phyloP scores from a whole-genome alignment of 2,888 invertebrate species.

The Busseola fusca region DNA sequence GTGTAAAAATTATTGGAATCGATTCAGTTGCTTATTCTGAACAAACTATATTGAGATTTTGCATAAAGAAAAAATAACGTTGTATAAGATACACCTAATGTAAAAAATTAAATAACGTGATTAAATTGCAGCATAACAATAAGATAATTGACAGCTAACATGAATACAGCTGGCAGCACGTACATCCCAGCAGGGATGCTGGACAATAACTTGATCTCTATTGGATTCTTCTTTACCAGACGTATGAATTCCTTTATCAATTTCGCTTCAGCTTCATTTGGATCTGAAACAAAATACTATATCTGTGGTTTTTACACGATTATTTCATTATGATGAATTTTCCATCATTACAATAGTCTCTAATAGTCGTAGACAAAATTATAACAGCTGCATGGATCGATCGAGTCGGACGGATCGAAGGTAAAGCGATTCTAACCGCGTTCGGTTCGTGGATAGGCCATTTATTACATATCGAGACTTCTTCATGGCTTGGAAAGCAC shows the following conservation, averaged over 20 bases:
- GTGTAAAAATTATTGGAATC: no score
- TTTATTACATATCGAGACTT: background rate
- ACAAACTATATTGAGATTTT: no score
- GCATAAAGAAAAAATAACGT: no score
- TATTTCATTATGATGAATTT: background rate
- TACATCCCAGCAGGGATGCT: slow-evolving; percentile 13
- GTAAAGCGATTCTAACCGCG: background rate
- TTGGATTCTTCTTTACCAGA: slow-evolving; percentile 7
- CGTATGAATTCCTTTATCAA: slow-evolving; percentile 22
- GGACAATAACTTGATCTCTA: slow-evolving; percentile 12
- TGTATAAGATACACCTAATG: no score
- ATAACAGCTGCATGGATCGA: no score
- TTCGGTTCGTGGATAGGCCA: background rate
- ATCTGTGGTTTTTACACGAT: background rate
- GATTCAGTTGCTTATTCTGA: no score
- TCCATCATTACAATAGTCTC: background rate
- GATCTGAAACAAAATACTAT: slow-evolving; percentile 3
- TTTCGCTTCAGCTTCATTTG: background rate
- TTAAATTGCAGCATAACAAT: slow-evolving; percentile 1
- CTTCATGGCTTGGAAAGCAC: background rate
- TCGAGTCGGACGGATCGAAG: background rate
- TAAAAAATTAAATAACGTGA: background rate
- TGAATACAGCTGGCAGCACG: slow-evolving; percentile 5
- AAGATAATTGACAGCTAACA: background rate
- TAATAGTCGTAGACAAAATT: no score